phyloP scores from a whole-genome alignment of 2,797 vertebrate genomes.

The Bradypodion pumilum region DNA sequence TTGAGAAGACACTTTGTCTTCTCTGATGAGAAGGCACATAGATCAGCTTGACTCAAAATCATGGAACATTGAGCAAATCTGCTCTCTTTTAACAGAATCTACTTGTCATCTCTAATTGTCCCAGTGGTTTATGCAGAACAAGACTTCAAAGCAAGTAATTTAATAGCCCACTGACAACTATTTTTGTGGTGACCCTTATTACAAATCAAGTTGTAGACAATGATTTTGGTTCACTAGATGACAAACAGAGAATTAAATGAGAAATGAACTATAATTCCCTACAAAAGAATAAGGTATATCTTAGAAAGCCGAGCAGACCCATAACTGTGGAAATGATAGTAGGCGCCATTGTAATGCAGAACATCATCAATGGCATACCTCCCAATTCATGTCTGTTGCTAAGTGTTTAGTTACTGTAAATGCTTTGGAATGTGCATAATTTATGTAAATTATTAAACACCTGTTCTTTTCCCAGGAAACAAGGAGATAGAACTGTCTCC shows the following conservation, averaged over 20 bases:
- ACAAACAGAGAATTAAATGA: conserved; percentile 51
- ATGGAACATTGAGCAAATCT: neutral
- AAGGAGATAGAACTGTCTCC: conserved; percentile 64
- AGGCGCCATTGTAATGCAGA: conserved; percentile 42
- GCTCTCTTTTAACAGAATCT: neutral
- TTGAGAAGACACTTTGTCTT: neutral
- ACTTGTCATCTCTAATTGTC: neutral
- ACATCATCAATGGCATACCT: conserved; percentile 55
- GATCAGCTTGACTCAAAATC: neutral
- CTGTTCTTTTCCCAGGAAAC: conserved; percentile 74
- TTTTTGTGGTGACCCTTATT: conserved; percentile 17
- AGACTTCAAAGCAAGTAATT: conserved; percentile 55
- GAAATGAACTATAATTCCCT: conserved; percentile 55
- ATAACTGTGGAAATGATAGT: conserved; percentile 46
- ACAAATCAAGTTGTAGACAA: conserved; percentile 37
- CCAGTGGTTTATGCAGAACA: neutral
- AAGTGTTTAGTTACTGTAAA: conserved; percentile 71
- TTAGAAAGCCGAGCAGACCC: conserved; percentile 47
- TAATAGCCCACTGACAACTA: conserved; percentile 36
- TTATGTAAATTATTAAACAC: conserved; percentile 79
- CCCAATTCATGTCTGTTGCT: conserved; percentile 66
- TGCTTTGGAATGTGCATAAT: conserved; percentile 72
- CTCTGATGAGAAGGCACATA: neutral
- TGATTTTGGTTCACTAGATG: conserved; percentile 42
- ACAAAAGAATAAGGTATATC: conserved; percentile 46